Conservation (phyloP, 2,888 invertebrate species). For the Meghimatium bilineatum region DNA sequence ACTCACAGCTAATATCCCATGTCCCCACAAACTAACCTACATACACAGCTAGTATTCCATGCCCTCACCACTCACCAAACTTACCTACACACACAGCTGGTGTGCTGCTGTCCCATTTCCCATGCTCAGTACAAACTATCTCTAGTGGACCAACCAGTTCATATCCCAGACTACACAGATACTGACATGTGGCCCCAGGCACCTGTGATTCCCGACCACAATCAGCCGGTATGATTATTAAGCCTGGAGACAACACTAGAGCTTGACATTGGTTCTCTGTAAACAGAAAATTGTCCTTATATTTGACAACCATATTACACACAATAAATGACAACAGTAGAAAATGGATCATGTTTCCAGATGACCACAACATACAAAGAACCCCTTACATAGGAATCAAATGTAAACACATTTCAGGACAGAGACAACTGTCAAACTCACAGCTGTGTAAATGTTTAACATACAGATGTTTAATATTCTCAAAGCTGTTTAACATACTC, state of each 20-base stretch:
- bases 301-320: too few species aligned
- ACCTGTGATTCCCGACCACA: constrained; percentile 41
- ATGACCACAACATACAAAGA: too few species aligned
- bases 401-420: too few species aligned
- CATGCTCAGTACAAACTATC: constrained; percentile 33
- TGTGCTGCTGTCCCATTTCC: constrained; percentile 37
- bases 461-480: too few species aligned
- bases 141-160: constrained; percentile 37
- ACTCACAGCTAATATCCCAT: background rate
- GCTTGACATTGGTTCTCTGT: constrained; percentile 49
- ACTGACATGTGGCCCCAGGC: constrained; percentile 40
- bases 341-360: too few species aligned
- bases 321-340: too few species aligned
- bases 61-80: constrained; percentile 5
- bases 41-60: background rate
- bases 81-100: constrained; percentile 37
- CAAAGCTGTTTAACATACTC: too few species aligned
- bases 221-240: constrained; percentile 28
- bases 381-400: too few species aligned
- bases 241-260: constrained; percentile 24
- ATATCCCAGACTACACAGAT: constrained; percentile 50
- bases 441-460: too few species aligned
- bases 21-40: background rate
- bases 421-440: too few species aligned
- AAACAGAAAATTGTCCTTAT: background rate